Evolutionary conservation across 2,888 invertebrate species (phyloP).

Genomic region (Choreutis nemorana): DNA sequence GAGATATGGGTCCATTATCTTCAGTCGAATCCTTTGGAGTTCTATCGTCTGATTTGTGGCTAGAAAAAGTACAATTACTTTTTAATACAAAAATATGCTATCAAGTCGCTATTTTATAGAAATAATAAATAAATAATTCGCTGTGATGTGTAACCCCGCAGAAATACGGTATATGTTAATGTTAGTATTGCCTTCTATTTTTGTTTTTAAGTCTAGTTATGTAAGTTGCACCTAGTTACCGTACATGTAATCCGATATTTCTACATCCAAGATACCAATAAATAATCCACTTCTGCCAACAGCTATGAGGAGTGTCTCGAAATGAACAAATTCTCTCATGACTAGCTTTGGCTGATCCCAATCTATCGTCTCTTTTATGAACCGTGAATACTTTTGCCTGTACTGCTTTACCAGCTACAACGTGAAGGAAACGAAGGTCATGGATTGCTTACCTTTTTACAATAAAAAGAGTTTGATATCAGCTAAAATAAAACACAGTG

Average conservation of each 20-base stretch:
- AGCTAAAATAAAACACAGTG: neutral
- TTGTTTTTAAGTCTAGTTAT: too few species aligned
- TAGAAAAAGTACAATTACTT: conserved; percentile 15
- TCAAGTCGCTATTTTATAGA: too few species aligned
- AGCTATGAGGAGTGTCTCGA: conserved; percentile 28
- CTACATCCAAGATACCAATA: conserved; percentile 17
- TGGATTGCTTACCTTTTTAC: too few species aligned
- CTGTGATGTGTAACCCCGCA: too few species aligned
- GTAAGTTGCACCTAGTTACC: too few species aligned
- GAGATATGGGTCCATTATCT: conserved; percentile 32
- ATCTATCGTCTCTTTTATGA: conserved; percentile 21
- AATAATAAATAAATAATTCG: too few species aligned
- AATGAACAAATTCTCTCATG: conserved; percentile 14
- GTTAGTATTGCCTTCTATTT: too few species aligned
- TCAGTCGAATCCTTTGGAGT: conserved; percentile 24
- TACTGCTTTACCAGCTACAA: conserved; percentile 26
- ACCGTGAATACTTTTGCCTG: conserved; percentile 16
- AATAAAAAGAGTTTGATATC: too few species aligned
- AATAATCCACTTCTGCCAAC: conserved; percentile 31
- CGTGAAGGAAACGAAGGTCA: neutral
- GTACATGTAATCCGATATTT: conserved; percentile 16
- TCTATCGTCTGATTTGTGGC: conserved; percentile 17
- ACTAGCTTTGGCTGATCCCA: conserved; percentile 36
- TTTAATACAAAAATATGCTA: too few species aligned
- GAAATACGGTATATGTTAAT: too few species aligned